A percentile compares a stretch with the other conserved stretches of the same genome.
Evolutionary conservation across 2,797 vertebrate genomes (phyloP).

Genomic region (Argentina silus): DNA sequence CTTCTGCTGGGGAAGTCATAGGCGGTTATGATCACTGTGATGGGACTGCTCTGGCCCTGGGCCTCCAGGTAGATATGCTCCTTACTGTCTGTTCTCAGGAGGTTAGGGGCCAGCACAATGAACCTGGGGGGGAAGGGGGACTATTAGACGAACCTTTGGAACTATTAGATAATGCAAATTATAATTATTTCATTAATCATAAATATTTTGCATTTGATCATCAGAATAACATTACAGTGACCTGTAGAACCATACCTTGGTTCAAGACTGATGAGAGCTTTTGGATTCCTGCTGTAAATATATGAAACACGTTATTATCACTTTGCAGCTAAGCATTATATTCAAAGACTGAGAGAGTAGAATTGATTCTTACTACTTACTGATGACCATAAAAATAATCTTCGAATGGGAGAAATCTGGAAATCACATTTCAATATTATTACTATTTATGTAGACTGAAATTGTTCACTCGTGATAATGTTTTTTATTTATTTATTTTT

Average conservation of each 20-base stretch:
- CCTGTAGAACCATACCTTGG: conserved; percentile 43
- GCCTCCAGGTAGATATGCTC: conserved; percentile 76
- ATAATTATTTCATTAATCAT: no score
- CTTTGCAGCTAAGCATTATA: not conserved
- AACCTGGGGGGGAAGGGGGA: conserved; percentile 30
- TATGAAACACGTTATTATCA: not conserved
- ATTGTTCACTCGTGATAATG: no score
- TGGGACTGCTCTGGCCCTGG: not conserved
- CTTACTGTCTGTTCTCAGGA: conserved; percentile 70
- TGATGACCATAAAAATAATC: fast-evolving
- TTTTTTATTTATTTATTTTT: no score
- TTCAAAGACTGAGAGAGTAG: not conserved
- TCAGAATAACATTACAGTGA: not conserved
- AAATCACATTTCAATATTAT: not conserved
- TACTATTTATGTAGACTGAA: no score
- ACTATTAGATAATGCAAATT: no score
- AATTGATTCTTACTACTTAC: conserved; percentile 44
- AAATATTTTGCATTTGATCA: no score
- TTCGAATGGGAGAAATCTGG: fast-evolving
- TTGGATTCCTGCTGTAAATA: not conserved
- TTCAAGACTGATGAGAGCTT: fast-evolving
- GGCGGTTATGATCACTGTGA: conserved; percentile 53
- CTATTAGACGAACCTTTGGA: no score
- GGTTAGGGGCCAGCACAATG: conserved; percentile 68
- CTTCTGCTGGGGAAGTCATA: conserved; percentile 35